Base-by-base conservation (phyloP, 2,888 invertebrate species). In the Drymonia ruficornis region DNA sequence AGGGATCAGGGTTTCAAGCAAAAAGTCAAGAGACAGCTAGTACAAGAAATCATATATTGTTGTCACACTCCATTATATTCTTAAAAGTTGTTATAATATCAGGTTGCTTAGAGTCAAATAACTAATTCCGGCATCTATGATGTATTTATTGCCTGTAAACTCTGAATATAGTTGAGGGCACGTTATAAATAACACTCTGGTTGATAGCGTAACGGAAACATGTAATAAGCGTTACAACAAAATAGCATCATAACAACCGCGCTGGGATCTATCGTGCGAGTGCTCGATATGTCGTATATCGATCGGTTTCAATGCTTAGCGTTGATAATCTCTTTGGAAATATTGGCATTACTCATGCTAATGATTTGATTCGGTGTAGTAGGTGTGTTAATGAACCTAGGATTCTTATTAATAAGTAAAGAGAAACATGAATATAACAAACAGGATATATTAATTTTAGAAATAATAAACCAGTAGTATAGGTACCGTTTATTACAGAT, bases 141-240 rank as follows among this genome's bases (percentile, higher is more conserved):
- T 36, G 5, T n/a, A 36, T 40, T 16, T n/a, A 36, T 40, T 16
- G 9, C 16, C 9, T 40, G 16, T 15, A 40, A 40, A 40, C 16
- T 40, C 40, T 16, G n/a, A 40, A 16, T 16, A 36, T 19, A 50
- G 36, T 38, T n/a, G 28, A 28, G 23, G 45, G 50, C 58, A 42
- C 34, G 51, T 56, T 67, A 49, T 43, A 52, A 50, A 43, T 60
- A 61, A 63, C 59, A 55, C 59, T 61, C 60, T 59, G 56, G 55
- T 48, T 59, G 57, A 63, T 63, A 61, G 51, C 59, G 60, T 53
- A 65, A 59, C 65, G 70, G 69, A 70, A 66, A 63, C 51, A 56
- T 53, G 59, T 70, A 63, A 63, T 64, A 47, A 59, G 50, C 60
- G 55, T 47, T 52, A 50, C 56, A 55, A 54, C 61, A 61, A 59